Conservation (phyloP, 2,797 vertebrate species). For the Buceros bicornis region DNA sequence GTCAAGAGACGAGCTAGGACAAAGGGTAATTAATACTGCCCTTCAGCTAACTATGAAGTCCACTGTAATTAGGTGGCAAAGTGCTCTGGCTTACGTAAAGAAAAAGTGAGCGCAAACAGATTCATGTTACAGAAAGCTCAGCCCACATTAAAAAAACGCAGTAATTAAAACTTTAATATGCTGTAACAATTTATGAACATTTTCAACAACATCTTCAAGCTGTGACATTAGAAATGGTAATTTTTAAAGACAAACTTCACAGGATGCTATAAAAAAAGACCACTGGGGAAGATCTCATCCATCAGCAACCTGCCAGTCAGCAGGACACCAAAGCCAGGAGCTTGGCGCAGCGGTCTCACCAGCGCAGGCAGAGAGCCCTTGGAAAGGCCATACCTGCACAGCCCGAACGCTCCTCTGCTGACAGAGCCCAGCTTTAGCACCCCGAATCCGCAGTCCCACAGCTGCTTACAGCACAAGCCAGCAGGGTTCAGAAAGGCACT, state of each 20-base stretch:
- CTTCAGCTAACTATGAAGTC: background rate
- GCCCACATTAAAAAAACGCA: background rate
- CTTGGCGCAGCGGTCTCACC: background rate
- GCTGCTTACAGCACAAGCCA: background rate
- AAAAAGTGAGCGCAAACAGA: background rate
- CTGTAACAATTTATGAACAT: constrained; percentile 19
- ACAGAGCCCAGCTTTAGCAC: background rate
- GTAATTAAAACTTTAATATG: constrained; percentile 34
- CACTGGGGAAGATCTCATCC: no score
- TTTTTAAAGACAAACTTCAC: background rate
- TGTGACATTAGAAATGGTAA: background rate
- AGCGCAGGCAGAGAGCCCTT: background rate
- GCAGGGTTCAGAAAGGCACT: background rate
- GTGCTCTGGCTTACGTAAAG: background rate
- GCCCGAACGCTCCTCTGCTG: fast-evolving
- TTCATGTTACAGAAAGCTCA: background rate
- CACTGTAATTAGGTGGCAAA: constrained; percentile 43
- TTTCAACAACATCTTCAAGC: background rate
- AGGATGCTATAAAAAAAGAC: background rate
- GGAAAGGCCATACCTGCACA: background rate
- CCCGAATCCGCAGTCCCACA: background rate
- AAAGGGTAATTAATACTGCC: constrained; percentile 31
- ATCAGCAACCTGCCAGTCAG: background rate
- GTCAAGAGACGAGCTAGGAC: background rate
- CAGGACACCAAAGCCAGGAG: background rate